These are phyloP conservation scores for Gouania willdenowi DNA, from an alignment of 2,797 vertebrate species.

Conservation along the genomic window DNA sequence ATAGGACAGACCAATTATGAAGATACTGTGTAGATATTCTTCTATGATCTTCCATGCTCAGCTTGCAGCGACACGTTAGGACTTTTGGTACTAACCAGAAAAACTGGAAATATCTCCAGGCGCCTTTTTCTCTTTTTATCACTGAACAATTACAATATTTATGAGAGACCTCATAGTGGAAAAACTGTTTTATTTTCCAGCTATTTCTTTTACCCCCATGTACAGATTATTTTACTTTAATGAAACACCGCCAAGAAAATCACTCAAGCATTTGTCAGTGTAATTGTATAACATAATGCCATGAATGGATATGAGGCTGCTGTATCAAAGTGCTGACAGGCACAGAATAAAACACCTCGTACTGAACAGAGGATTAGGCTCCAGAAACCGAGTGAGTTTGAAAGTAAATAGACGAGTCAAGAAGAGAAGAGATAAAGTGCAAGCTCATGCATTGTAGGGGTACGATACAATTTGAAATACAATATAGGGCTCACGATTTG, in stretches of 20 bases:
- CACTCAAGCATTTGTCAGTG: constrained; percentile 82
- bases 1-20: constrained; percentile 51
- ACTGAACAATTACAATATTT: constrained; percentile 80
- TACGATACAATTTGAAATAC: too few species aligned
- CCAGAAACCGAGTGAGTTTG: constrained; percentile 42
- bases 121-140: constrained; percentile 60
- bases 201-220: constrained; percentile 57
- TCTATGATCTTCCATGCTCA: constrained; percentile 56
- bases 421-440: too few species aligned
- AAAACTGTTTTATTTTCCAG: constrained; percentile 69
- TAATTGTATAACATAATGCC: constrained; percentile 82
- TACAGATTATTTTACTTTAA: constrained; percentile 59
- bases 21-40: constrained; percentile 63
- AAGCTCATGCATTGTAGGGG: too few species aligned
- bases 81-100: constrained; percentile 48
- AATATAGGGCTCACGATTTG: too few species aligned
- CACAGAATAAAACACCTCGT: constrained; percentile 70
- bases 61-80: constrained; percentile 58
- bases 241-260: constrained; percentile 78
- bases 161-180: constrained; percentile 68
- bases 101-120: constrained; percentile 49
- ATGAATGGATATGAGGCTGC: constrained; percentile 80
- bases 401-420: constrained; percentile 43
- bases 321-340: constrained; percentile 75
- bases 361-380: constrained; percentile 68